These are phyloP conservation scores for Babylonia areolata DNA, from an alignment of 1,140 invertebrate genomes.

Conservation along the genomic window DNA sequence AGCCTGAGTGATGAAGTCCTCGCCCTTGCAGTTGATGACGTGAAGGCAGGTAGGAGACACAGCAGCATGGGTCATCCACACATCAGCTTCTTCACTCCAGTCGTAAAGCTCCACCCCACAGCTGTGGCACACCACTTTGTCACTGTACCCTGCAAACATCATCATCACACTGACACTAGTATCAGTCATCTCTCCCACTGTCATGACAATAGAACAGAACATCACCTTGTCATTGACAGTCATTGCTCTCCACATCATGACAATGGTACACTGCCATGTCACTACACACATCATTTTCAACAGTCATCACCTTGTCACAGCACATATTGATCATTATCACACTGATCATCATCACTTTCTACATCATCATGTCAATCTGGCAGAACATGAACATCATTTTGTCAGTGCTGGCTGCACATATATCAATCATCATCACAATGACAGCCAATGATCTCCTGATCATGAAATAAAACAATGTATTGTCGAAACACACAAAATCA, in stretches of 20 bases:
- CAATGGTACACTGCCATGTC: too few species aligned
- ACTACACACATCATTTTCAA: too few species aligned
- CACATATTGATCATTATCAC: not conserved
- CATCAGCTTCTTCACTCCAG: not conserved
- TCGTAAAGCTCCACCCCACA: constrained; percentile 3
- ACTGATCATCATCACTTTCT: too few species aligned
- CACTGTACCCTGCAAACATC: constrained; percentile 9
- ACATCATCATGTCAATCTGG: too few species aligned
- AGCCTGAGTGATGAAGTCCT: constrained; percentile 2
- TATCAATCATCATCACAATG: too few species aligned
- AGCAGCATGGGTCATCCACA: not conserved
- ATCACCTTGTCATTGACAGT: not conserved
- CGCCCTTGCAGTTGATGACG: constrained; percentile 12
- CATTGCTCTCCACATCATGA: too few species aligned
- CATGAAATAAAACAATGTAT: too few species aligned
- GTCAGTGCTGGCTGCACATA: not conserved
- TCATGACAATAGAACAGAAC: not conserved
- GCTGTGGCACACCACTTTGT: constrained; percentile 13
- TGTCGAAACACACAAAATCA: too few species aligned
- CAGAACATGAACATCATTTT: too few species aligned
- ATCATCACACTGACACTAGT: too few species aligned
- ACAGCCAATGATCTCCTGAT: too few species aligned
- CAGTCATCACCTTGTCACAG: not conserved
- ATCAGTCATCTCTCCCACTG: too few species aligned
- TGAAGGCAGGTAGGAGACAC: constrained; percentile 14